phyloP scores from a whole-genome alignment of 2,888 invertebrate species.

The Sminthurides aquaticus region DNA sequence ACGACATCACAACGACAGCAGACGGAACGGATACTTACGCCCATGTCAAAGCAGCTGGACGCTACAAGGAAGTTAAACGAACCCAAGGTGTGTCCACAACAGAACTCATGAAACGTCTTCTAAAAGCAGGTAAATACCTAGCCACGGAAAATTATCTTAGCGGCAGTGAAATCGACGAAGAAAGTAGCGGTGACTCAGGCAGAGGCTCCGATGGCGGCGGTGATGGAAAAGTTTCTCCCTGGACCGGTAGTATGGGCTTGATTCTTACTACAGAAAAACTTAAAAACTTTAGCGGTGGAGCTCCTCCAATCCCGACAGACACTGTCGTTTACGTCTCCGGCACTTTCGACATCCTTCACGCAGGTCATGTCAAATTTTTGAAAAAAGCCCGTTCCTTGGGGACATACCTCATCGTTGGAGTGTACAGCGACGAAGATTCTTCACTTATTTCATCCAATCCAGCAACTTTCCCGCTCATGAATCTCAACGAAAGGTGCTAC shows the following conservation, averaged over 20 bases:
- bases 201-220: neutral
- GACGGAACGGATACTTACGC: constrained; percentile 96
- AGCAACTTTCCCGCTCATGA: constrained; percentile 95
- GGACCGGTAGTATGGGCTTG: constrained; percentile 96
- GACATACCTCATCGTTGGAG: constrained; percentile 52
- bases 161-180: neutral
- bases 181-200: neutral
- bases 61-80: constrained; percentile 66
- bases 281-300: constrained; percentile 64
- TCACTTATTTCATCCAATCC: neutral
- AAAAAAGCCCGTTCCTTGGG: constrained; percentile 81
- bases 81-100: constrained; percentile 98
- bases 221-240: constrained; percentile 62
- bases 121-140: constrained; percentile 45
- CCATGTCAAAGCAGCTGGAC: constrained; percentile 74
- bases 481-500: constrained; percentile 91
- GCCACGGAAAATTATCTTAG: neutral
- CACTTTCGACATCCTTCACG: constrained; percentile 96
- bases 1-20: constrained; percentile 94
- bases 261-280: constrained; percentile 91
- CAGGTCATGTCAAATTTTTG: constrained; percentile 92
- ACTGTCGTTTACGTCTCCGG: constrained; percentile 89
- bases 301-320: constrained; percentile 46
- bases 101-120: constrained; percentile 92
- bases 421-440: constrained; percentile 65